Conservation (phyloP, 2,113 vertebrate genomes). For the Odontophorus gujanensis region DNA sequence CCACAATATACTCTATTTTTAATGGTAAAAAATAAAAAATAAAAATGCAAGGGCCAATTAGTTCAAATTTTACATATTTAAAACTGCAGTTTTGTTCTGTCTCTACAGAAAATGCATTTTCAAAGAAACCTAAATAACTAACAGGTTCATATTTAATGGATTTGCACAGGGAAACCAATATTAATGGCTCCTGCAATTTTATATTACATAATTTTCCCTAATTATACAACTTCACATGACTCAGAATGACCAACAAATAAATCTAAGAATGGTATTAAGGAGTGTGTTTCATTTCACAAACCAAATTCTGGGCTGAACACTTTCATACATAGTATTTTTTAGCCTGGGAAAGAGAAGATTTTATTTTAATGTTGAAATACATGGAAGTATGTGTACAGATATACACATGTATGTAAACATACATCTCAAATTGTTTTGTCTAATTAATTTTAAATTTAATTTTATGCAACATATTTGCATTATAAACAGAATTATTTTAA, state of each 20-base stretch:
- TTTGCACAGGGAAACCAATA: background rate
- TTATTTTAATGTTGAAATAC: background rate
- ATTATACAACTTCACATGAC: background rate
- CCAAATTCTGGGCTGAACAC: background rate
- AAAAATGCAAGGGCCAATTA: background rate
- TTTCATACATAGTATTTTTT: background rate
- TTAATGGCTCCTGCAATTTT: background rate
- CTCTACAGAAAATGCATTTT: background rate
- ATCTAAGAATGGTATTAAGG: background rate
- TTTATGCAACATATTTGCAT: background rate
- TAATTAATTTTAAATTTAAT: background rate
- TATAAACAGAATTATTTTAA: background rate
- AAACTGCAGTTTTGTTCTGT: background rate
- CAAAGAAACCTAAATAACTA: background rate
- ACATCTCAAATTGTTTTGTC: background rate
- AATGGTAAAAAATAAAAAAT: background rate
- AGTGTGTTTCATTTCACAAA: background rate
- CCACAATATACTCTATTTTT: background rate
- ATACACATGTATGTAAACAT: background rate
- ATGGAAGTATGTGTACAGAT: background rate
- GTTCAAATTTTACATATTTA: background rate
- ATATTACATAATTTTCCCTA: background rate
- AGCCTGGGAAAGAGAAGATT: background rate
- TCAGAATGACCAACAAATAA: background rate
- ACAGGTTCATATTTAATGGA: background rate